Evolutionary conservation across 2,888 invertebrate species (phyloP).

Genomic region (Trissonchulus latispiculum): DNA sequence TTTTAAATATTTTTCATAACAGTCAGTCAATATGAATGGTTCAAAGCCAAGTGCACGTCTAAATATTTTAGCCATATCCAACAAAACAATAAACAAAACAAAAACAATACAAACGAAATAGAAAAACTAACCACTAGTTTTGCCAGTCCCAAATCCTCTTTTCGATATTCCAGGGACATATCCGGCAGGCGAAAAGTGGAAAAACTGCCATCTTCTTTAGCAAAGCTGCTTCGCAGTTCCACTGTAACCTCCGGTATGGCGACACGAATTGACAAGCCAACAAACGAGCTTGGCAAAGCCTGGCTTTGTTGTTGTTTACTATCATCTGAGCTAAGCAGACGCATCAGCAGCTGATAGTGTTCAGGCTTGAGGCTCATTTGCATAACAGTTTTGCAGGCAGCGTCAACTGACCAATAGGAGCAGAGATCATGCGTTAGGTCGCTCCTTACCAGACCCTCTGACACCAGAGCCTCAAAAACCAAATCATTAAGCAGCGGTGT

Average conservation of each 20-base stretch:
- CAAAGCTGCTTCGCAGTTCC: conserved; percentile 13
- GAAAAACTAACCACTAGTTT: too few species aligned
- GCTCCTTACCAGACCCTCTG: neutral
- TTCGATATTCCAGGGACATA: neutral
- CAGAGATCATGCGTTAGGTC: neutral
- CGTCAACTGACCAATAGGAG: neutral
- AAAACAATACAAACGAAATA: too few species aligned
- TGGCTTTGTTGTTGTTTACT: neutral
- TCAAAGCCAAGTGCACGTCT: too few species aligned
- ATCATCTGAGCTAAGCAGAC: neutral
- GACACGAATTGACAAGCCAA: neutral
- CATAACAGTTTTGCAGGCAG: neutral
- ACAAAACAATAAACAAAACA: too few species aligned
- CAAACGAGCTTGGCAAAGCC: neutral
- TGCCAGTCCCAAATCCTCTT: too few species aligned
- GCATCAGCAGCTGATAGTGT: neutral
- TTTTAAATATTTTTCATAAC: too few species aligned
- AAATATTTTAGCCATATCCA: too few species aligned
- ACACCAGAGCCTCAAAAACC: neutral
- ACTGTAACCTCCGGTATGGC: neutral
- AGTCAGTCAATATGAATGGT: too few species aligned
- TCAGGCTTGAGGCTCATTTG: neutral
- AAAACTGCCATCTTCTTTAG: neutral
- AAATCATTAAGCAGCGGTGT: neutral
- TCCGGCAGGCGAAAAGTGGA: neutral